These are phyloP conservation scores for Pteropus alecto DNA, from an alignment of 2,113 vertebrate species.

Conservation along the genomic window DNA sequence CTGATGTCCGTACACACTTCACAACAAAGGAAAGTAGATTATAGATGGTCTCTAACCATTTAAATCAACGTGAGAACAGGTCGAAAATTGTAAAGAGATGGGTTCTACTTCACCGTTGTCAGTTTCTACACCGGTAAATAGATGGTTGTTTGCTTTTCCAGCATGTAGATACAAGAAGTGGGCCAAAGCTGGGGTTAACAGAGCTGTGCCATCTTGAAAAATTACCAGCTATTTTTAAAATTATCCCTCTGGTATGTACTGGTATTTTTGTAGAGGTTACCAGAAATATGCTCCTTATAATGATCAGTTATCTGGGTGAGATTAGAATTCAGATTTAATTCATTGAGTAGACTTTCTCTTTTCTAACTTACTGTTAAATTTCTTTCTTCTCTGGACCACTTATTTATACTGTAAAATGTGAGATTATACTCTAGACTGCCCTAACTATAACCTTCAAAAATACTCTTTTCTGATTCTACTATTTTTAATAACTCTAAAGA, in stretches of 20 bases:
- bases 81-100: background rate
- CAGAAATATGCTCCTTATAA: background rate
- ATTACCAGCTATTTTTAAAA: background rate
- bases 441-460: background rate
- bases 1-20: background rate
- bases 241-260: background rate
- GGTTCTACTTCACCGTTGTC: background rate
- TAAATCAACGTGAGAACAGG: background rate
- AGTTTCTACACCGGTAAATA: background rate
- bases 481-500: background rate
- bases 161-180: background rate
- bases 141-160: background rate
- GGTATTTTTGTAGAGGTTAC: background rate
- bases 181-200: background rate
- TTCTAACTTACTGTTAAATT: background rate
- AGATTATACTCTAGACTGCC: background rate
- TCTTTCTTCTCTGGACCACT: background rate
- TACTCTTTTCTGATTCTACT: background rate
- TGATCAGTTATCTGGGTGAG: background rate
- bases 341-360: background rate
- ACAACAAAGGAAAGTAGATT: background rate
- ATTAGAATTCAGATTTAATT: background rate
- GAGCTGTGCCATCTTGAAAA: background rate
- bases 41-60: background rate
- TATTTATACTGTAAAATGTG: background rate